Evolutionary conservation across 2,797 vertebrate species (phyloP).

Genomic region (Phataginus tetradactyla): DNA sequence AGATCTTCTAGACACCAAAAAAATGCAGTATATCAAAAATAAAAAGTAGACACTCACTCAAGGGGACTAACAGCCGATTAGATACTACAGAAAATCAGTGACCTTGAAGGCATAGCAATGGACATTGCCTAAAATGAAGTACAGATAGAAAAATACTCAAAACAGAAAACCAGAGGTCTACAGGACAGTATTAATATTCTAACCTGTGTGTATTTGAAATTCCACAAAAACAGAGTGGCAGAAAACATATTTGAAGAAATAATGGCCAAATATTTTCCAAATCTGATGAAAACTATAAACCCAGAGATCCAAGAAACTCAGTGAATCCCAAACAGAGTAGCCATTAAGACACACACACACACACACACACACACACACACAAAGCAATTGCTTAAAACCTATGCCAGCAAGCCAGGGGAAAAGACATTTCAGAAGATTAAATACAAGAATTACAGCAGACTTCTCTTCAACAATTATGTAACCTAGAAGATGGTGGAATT

Average conservation of each 20-base stretch:
- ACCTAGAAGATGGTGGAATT: not conserved
- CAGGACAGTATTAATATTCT: not conserved
- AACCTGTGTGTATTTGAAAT: not conserved
- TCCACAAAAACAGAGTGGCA: not conserved
- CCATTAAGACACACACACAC: not conserved
- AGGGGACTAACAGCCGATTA: not conserved
- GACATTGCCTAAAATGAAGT: too few species aligned
- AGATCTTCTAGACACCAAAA: not conserved
- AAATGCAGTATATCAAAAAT: not conserved
- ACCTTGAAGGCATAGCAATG: not conserved
- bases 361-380: not conserved
- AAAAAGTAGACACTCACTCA: not conserved
- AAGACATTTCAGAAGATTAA: not conserved
- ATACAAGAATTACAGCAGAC: not conserved
- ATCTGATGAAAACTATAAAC: not conserved
- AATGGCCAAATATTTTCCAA: not conserved
- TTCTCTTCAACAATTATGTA: not conserved
- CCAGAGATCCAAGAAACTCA: not conserved
- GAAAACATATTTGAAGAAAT: too few species aligned
- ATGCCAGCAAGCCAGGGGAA: not conserved
- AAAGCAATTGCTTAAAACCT: not conserved
- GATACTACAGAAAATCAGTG: not conserved
- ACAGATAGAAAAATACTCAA: not conserved
- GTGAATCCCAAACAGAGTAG: not conserved
- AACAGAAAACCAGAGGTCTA: not conserved